Percentiles rank a stretch among this genome's conserved stretches.
These are phyloP conservation scores for Idaea dimidiata DNA, from an alignment of 2,888 invertebrate species.

Conservation along the genomic window DNA sequence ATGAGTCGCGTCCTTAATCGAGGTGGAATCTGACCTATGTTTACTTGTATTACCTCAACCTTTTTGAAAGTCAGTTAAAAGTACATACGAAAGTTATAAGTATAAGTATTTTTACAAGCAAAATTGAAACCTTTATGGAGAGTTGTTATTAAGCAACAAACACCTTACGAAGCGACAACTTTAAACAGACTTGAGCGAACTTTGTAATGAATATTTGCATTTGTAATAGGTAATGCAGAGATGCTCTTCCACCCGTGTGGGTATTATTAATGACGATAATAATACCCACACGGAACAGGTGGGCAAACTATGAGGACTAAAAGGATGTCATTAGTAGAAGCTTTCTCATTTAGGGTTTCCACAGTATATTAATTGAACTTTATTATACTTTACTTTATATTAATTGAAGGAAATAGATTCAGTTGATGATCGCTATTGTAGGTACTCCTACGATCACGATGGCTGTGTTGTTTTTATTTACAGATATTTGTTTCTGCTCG, in stretches of 20 bases:
- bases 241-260: background rate
- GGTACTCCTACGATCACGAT: no score
- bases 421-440: background rate
- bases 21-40: no score
- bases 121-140: background rate
- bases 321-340: slow-evolving; percentile 4
- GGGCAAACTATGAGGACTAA: background rate
- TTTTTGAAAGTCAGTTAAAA: no score
- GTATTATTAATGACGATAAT: background rate
- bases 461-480: no score
- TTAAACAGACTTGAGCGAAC: background rate
- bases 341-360: background rate
- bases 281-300: background rate
- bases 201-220: background rate
- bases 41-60: no score
- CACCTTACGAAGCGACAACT: background rate
- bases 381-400: no score
- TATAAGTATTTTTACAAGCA: background rate
- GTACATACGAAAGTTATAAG: no score
- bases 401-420: no score
- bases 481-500: no score
- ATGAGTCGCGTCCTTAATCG: no score
- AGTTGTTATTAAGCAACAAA: background rate
- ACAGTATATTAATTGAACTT: no score
- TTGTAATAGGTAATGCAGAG: background rate